These are phyloP conservation scores for Nemotelus nigrinus DNA, from an alignment of 2,888 invertebrate genomes.

Conservation along the genomic window DNA sequence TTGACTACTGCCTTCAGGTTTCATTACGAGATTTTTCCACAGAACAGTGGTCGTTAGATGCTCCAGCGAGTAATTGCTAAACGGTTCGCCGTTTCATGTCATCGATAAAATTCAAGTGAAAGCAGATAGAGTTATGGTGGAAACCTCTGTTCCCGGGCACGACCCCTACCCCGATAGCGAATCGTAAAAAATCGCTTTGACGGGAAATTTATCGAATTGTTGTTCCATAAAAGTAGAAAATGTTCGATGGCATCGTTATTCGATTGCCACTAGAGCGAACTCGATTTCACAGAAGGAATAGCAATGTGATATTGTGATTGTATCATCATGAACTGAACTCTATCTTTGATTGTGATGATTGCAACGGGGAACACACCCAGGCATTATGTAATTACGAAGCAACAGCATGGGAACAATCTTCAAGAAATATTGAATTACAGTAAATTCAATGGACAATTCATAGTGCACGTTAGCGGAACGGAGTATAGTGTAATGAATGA, in stretches of 20 bases:
- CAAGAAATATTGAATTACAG: too few species aligned
- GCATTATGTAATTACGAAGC: too few species aligned
- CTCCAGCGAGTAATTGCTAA: slow-evolving; percentile 38
- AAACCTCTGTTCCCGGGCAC: slow-evolving; percentile 17
- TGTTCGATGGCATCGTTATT: background rate
- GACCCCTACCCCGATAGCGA: background rate
- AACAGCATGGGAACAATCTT: too few species aligned
- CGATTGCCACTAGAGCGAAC: slow-evolving; percentile 13
- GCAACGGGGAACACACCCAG: too few species aligned
- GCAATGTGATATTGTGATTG: slow-evolving; percentile 28
- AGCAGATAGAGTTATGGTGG: slow-evolving; percentile 30
- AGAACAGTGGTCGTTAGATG: slow-evolving; percentile 32
- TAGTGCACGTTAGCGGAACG: too few species aligned
- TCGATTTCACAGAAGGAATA: slow-evolving; percentile 16
- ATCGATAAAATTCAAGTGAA: slow-evolving; percentile 34
- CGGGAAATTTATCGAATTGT: slow-evolving; percentile 36
- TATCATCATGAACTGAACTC: background rate
- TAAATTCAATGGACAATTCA: too few species aligned
- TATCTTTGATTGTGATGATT: too few species aligned
- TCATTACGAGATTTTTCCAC: slow-evolving; percentile 31
- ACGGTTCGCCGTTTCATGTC: slow-evolving; percentile 35
- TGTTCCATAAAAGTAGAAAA: slow-evolving; percentile 34
- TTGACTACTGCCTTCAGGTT: background rate
- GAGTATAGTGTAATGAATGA: too few species aligned
- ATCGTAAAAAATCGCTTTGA: slow-evolving; percentile 31